These are phyloP conservation scores for Pentalonia nigronervosa DNA, from an alignment of 1,140 invertebrate species.

Conservation along the genomic window DNA sequence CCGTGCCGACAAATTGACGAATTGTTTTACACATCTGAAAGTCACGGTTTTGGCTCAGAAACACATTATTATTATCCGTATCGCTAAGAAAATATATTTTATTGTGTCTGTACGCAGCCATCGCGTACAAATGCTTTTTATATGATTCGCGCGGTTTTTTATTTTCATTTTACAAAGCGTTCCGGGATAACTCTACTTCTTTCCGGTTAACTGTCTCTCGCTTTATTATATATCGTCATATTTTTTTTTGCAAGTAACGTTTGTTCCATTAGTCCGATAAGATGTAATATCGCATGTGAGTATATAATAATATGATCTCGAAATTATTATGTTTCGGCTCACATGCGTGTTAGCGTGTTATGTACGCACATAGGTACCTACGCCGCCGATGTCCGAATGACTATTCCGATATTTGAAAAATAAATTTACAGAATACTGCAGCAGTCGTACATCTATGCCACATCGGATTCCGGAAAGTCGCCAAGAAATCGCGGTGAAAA, in stretches of 20 bases:
- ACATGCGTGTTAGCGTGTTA: neutral
- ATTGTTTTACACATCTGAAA: slow-evolving; percentile 39
- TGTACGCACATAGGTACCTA: neutral
- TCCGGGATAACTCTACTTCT: neutral
- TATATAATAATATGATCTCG: neutral
- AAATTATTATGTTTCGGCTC: neutral
- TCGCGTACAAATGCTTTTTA: neutral
- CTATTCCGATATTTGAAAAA: neutral
- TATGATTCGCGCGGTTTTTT: neutral
- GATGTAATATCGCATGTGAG: neutral
- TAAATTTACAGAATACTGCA: neutral
- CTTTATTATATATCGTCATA: neutral
- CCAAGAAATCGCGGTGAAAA: neutral
- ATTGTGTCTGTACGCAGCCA: neutral
- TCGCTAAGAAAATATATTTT: neutral
- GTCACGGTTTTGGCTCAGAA: neutral
- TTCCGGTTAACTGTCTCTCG: neutral
- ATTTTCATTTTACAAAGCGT: neutral
- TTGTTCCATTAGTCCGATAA: neutral
- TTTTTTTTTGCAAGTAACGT: neutral
- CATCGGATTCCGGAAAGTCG: neutral
- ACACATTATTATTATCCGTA: neutral
- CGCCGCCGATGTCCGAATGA: neutral
- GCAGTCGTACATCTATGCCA: neutral
- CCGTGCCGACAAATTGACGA: neutral